phyloP scores from a whole-genome alignment of 2,888 invertebrate genomes.

The Liopterus haemorrhoidalis region DNA sequence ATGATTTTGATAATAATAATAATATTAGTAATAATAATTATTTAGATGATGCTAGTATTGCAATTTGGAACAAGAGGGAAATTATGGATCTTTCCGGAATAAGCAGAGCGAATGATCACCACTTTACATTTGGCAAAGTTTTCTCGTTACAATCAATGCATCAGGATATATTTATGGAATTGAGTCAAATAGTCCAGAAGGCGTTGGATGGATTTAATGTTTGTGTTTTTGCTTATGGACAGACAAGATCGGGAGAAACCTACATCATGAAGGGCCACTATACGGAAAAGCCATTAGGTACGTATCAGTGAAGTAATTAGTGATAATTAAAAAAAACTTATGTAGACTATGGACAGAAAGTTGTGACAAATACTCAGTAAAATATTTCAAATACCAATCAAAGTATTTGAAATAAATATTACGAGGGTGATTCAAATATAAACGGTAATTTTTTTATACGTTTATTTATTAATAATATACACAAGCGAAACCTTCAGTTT shows the following conservation, averaged over 20 bases:
- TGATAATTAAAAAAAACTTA: too few relatives aligned
- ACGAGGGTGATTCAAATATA: too few relatives aligned
- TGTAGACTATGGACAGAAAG: too few relatives aligned
- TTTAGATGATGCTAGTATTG: conserved; percentile 55
- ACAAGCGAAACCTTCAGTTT: too few relatives aligned
- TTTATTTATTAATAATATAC: too few relatives aligned
- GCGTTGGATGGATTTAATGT: conserved; percentile 85
- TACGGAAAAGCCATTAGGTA: conserved; percentile 25
- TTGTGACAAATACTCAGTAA: too few relatives aligned
- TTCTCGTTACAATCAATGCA: conserved; percentile 70
- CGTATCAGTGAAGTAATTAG: too few relatives aligned
- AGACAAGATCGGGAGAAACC: conserved; percentile 86
- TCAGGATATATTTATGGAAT: conserved; percentile 74
- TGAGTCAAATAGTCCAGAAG: conserved; percentile 77
- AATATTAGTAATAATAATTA: conserved; percentile 48
- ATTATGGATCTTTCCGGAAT: conserved; percentile 40
- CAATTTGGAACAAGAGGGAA: conserved; percentile 51
- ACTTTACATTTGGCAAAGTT: conserved; percentile 78
- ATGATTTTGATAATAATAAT: conserved; percentile 17
- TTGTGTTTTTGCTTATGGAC: conserved; percentile 87
- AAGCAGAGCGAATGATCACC: conserved; percentile 50
- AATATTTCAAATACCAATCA: too few relatives aligned
- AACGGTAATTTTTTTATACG: too few relatives aligned
- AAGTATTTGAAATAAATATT: too few relatives aligned
- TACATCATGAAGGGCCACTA: conserved; percentile 77